Evolutionary conservation across 1,140 invertebrate species (phyloP), one percentile per base, ranked within the genome.

Genomic region (Aradophagus sp.): DNA sequence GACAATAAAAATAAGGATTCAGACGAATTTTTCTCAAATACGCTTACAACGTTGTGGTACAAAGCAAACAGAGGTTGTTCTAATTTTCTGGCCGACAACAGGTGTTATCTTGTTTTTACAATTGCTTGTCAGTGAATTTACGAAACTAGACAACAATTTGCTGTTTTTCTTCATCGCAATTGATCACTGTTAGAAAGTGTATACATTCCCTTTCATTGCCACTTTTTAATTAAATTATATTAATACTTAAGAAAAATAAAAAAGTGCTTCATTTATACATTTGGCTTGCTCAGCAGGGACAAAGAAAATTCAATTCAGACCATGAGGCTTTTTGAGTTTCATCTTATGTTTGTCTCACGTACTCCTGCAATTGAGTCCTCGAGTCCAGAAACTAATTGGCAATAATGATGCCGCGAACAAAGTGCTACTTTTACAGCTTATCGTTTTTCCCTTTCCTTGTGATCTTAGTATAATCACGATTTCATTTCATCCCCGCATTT

Each of bases 101-200:
- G 62, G 39, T 38, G 35, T 48, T 36, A 58, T 36, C 29, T 65
- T 69, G 59, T 70, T 63, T 58, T n/a, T 45, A 66, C 65, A 58
- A 29, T 58, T 65, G 59, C 52, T 61, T 53, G 55, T 74, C 39
- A 12, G 32, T 63, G 45, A 73, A 56, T 63, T 44, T 73, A 75
- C 68, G 61, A 75, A 74, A 71, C 74, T 77, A 76, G 50, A 73
- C 67, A 80, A 80, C 75, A 77, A 75, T 77, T 75, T 67, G 42
- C n/a, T n/a, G n/a, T n/a, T n/a, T n/a, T n/a, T n/a, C n/a, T n/a
- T n/a, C n/a, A n/a, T n/a, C n/a, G n/a, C n/a, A n/a, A n/a, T n/a
- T n/a, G n/a, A n/a, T n/a, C n/a, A n/a, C n/a, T n/a, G n/a, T n/a
- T n/a, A n/a, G n/a, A n/a, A n/a, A n/a, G n/a, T n/a, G n/a, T n/a